Conservation (phyloP, 2,888 invertebrate species). For the Metellina segmentata region DNA sequence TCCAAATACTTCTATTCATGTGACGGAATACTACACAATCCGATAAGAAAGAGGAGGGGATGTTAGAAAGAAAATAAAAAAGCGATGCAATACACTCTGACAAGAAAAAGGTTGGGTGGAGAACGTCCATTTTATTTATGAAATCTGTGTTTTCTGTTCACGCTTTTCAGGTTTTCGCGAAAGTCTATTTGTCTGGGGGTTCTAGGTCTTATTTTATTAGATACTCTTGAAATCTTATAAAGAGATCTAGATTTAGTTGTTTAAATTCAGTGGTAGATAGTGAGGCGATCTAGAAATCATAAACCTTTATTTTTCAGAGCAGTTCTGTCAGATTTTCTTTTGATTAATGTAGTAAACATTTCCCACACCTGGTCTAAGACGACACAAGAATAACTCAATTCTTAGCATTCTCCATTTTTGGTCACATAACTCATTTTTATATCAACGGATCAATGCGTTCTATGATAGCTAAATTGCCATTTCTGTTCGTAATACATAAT, state of each 20-base stretch:
- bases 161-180: too few species aligned
- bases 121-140: background rate
- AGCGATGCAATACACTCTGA: background rate
- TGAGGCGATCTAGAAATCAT: background rate
- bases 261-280: background rate
- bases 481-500: too few species aligned
- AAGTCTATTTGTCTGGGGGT: background rate
- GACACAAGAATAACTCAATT: too few species aligned
- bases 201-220: background rate
- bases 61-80: background rate
- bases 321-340: background rate
- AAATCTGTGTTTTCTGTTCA: background rate
- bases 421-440: too few species aligned
- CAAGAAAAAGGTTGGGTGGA: background rate
- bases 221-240: background rate
- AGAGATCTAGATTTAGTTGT: background rate
- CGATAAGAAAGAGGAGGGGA: background rate
- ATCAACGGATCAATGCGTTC: too few species aligned
- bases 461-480: too few species aligned
- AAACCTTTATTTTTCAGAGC: background rate
- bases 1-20: background rate
- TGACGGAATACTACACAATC: background rate
- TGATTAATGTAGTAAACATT: background rate
- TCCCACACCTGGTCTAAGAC: background rate
- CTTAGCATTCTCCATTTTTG: too few species aligned